phyloP scores from a whole-genome alignment of 1,140 invertebrate genomes.

The Steinernema khuongi region DNA sequence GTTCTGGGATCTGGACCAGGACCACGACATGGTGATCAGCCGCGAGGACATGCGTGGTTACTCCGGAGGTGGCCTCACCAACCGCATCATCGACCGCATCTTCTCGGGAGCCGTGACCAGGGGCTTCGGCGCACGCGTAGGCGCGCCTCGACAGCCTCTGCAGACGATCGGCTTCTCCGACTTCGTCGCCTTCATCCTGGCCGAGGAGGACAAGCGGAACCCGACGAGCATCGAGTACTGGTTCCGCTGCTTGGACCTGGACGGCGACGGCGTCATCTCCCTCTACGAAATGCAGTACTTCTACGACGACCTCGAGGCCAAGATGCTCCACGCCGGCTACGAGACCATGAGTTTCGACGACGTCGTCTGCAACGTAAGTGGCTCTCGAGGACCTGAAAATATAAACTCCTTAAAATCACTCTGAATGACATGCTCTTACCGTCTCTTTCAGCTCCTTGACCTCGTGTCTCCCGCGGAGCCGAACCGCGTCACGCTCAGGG shows the following conservation, averaged over 20 bases:
- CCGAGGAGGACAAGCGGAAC: slow-evolving; percentile 96
- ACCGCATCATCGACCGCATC: slow-evolving; percentile 73
- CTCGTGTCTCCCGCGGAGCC: slow-evolving; percentile 79
- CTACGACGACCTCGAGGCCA: slow-evolving; percentile 92
- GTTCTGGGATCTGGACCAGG: slow-evolving; percentile 97
- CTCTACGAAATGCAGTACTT: slow-evolving; percentile 99
- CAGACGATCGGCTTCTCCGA: slow-evolving; percentile 72
- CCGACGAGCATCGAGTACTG: slow-evolving; percentile 71
- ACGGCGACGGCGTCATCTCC: slow-evolving; percentile 92
- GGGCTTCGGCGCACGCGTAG: slow-evolving; percentile 63
- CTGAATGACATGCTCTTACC: too few species aligned
- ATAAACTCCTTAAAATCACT: too few species aligned
- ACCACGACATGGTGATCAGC: slow-evolving; percentile 93
- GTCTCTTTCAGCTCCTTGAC: slow-evolving; percentile 76
- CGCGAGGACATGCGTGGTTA: slow-evolving; percentile 84
- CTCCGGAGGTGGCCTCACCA: slow-evolving; percentile 78
- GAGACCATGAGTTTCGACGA: slow-evolving; percentile 94
- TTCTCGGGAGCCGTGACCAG: slow-evolving; percentile 82
- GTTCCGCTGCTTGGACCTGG: slow-evolving; percentile 91
- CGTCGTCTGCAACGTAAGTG: slow-evolving; percentile 81
- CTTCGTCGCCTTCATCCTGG: slow-evolving; percentile 97
- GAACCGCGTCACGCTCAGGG: slow-evolving; percentile 72
- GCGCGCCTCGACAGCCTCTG: slow-evolving; percentile 8
- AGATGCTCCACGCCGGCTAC: slow-evolving; percentile 87
- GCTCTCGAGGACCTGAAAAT: too few species aligned